Evolutionary conservation across 1,140 invertebrate genomes (phyloP).

Genomic region (Ostrea denselamellosa): DNA sequence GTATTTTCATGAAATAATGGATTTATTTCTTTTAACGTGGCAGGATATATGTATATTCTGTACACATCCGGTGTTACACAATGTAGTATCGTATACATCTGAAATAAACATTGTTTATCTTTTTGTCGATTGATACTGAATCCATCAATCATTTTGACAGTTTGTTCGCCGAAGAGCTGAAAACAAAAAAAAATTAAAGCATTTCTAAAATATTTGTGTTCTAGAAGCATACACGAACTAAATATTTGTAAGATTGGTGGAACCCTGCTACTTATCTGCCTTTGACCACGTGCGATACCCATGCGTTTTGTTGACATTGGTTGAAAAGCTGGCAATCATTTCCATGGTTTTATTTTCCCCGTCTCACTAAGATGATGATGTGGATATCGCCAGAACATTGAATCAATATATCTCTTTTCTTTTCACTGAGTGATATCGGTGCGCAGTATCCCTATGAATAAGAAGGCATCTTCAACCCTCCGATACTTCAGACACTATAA

Average conservation of each 20-base stretch:
- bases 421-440: background rate
- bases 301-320: background rate
- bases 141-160: background rate
- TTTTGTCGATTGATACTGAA: background rate
- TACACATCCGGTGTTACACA: no score
- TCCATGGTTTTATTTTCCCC: background rate
- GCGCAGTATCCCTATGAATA: background rate
- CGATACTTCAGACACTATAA: background rate
- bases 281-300: background rate
- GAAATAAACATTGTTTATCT: background rate
- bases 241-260: background rate
- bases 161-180: background rate
- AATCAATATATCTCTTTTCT: background rate
- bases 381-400: background rate
- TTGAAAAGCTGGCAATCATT: background rate
- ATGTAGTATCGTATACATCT: no score
- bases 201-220: background rate
- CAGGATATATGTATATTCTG: no score
- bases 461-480: background rate
- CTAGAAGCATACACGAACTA: background rate
- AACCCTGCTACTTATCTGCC: background rate
- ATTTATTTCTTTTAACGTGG: no score
- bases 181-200: background rate
- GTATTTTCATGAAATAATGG: no score
- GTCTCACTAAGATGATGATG: background rate